Base-by-base conservation (phyloP, 2,113 vertebrate genomes). In the Varanus komodoensis region DNA sequence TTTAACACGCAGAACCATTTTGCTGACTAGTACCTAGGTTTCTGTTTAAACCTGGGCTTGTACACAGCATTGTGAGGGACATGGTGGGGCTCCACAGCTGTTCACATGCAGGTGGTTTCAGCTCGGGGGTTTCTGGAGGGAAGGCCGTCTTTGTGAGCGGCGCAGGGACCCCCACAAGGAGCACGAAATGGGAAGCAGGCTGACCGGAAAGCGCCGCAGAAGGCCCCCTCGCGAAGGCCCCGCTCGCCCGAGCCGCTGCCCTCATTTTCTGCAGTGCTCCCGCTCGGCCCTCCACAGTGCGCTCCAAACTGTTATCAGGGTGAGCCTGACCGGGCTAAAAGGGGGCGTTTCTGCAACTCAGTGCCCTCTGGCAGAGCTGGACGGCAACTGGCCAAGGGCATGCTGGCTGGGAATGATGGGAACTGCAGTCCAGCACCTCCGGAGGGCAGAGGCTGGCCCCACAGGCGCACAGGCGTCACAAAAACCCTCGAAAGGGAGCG, bases 301-400 rank as follows among this genome's bases (percentile, higher is more conserved):
- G 0, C 79, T 73, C 7, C 0, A 1, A 68, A 78, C 82, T 0
- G 2, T 2, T 6, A 6, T 44, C 2, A 34, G 0, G 78, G 73
- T 81, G 25, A n/a, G 32, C 91, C 67, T 44, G 23, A 19, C 87
- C 86, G 25, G 38, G 1, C 89, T 25, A n/a, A 87, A 12, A 54
- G 78, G 92, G 75, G 89, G 81, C 3, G 75, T 1, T 84, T 52
- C 61, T 4, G 15, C 61, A 64, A 64, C 11, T 19, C 21, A 15
- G 6, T 14, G 8, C 61, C 61, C 61, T 64, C 61, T 5, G 21
- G 17, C 17, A 3, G 17, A 3, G 61, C 61, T 19, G 61, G 61
- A 64, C 61, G 17, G 17, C 61, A 64, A 21, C 61, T 21, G 15
- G 15, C 1, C 38, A 44, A 44, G 57, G 57, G 12, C 57, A 12